Evolutionary conservation across 2,888 invertebrate species (phyloP), one percentile per base, ranked within the genome.

Genomic region (Drosophila lutescens): DNA sequence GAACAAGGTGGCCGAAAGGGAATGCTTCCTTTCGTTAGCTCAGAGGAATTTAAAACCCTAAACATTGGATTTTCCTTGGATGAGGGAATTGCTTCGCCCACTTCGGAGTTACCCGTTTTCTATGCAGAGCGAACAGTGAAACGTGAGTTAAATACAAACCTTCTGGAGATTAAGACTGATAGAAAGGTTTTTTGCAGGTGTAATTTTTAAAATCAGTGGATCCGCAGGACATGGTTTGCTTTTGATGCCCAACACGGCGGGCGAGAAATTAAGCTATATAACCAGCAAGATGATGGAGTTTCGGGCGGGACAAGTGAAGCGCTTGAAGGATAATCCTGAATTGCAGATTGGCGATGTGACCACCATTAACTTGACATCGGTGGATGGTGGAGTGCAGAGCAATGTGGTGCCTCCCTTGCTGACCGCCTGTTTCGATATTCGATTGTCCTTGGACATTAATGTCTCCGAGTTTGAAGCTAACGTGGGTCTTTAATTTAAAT

Each of bases 391-490:
- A 6, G 95, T 98, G 0, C 98, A 98, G 92, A 94, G 95, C 2
- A 98, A 98, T 92, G 98, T 98, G 0, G 94, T 99, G 26, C 98
- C 99, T 1, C 95, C 96, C 49, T 95, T 96, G 86, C 92, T 98
- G 73, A 94, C 93, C 0, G 95, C 95, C 0, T 94, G 95, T 66
- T 96, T 97, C 90, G 97, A 96, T 90, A 93, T 95, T 59, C 94
- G 98, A 58, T 91, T 97, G 20, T 94, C 91, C 0, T 62, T 91
- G 13, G 83, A 90, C 66, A 83, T 89, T 0, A 74, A 91, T 60
- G 88, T 89, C 7, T 55, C 46, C 0, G 71, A 84, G n/a, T 92
- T 92, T 59, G 86, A 90, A 62, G 82, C 86, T 2, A 93, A 78
- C 93, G 95, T 91, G 90, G 92, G 66, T 26, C 3, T 13, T 1